Evolutionary conservation across 1,140 invertebrate genomes (phyloP).

Genomic region (Plectus sambesii): DNA sequence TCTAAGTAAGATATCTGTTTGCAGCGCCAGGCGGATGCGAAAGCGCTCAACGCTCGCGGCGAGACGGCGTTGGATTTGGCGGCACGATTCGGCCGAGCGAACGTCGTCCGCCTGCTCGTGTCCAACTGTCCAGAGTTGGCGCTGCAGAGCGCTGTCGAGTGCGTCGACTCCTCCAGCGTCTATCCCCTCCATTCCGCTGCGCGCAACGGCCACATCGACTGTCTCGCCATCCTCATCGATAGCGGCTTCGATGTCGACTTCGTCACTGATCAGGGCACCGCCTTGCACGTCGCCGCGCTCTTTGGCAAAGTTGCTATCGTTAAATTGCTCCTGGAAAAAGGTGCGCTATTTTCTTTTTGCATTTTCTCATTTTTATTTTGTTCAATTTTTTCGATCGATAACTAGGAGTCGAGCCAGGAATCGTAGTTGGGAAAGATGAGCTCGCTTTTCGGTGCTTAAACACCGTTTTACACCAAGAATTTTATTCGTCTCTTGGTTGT

Average conservation of each 20-base stretch:
- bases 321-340: conserved; percentile 60
- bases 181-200: conserved; percentile 86
- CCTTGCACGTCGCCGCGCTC: conserved; percentile 82
- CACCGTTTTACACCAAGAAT: too few relatives aligned
- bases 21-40: conserved; percentile 73
- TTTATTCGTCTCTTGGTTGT: too few relatives aligned
- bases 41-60: conserved; percentile 70
- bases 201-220: conserved; percentile 77
- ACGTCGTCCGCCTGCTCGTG: conserved; percentile 52
- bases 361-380: too few relatives aligned
- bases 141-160: conserved; percentile 57
- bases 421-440: too few relatives aligned
- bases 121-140: conserved; percentile 30
- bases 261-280: conserved; percentile 71
- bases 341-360: conserved; percentile 30
- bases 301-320: conserved; percentile 86
- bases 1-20: too few relatives aligned
- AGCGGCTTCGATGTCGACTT: conserved; percentile 76
- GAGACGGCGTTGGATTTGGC: conserved; percentile 87
- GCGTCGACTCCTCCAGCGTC: conserved; percentile 56
- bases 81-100: conserved; percentile 67
- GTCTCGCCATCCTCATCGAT: conserved; percentile 67
- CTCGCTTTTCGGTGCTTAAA: too few relatives aligned
- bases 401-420: too few relatives aligned
- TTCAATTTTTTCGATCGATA: too few relatives aligned